phyloP scores from a whole-genome alignment of 1,140 invertebrate genomes.

The Acromyrmex echinatior region DNA sequence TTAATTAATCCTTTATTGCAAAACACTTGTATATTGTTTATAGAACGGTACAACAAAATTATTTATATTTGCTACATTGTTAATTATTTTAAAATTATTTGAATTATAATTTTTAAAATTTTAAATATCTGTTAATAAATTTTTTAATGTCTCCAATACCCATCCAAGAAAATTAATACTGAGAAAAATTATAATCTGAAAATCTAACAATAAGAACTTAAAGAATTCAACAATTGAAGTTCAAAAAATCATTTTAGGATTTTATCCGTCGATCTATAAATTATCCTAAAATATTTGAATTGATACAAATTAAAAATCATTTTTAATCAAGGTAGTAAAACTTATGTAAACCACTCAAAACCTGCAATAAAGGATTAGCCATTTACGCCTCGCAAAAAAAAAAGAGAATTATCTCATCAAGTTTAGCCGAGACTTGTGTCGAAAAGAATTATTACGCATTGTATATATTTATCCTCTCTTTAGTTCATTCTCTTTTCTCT shows the following conservation, averaged over 20 bases:
- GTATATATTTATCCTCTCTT: conserved; percentile 36
- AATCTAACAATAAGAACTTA: not conserved
- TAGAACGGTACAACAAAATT: not conserved
- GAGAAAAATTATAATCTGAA: not conserved
- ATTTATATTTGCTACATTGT: not conserved
- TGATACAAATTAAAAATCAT: not conserved
- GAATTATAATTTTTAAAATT: conserved; percentile 3
- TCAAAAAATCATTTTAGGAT: not conserved
- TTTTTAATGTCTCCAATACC: not conserved
- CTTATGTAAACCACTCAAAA: not conserved
- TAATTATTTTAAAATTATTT: conserved; percentile 36
- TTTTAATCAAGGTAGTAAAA: not conserved
- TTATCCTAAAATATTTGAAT: not conserved
- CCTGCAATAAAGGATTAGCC: conserved; percentile 38
- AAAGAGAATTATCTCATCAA: conserved; percentile 4
- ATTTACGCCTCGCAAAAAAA: not conserved
- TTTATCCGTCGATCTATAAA: not conserved
- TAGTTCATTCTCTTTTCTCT: conserved; percentile 20
- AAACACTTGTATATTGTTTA: not conserved
- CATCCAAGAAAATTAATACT: not conserved
- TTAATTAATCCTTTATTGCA: conserved; percentile 45
- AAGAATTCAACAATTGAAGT: not conserved
- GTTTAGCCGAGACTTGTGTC: conserved; percentile 14
- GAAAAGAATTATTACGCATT: conserved; percentile 36
- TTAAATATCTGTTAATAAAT: not conserved